Conservation (phyloP, 2,113 vertebrate genomes). For the Prionailurus bengalensis region DNA sequence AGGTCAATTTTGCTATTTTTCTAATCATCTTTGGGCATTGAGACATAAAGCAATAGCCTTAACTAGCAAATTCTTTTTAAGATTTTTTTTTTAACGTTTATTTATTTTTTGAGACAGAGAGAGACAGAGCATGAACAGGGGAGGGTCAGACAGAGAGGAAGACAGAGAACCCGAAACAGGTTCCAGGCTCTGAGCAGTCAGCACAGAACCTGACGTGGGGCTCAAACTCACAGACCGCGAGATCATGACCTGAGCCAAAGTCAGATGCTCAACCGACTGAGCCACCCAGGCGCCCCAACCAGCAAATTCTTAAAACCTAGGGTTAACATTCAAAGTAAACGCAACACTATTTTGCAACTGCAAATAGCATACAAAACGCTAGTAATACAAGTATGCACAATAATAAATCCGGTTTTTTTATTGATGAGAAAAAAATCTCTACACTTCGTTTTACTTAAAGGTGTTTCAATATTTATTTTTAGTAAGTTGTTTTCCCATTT, state of each 20-base stretch:
- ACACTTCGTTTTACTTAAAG: constrained; percentile 36
- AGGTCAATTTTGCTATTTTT: background rate
- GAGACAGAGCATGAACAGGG: background rate
- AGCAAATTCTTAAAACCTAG: constrained; percentile 11
- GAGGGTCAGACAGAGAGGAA: background rate
- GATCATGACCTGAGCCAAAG: background rate
- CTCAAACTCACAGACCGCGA: background rate
- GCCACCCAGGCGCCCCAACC: background rate
- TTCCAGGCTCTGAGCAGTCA: too few species aligned
- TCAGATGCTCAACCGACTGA: rapidly evolving
- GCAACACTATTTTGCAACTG: background rate
- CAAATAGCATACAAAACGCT: background rate
- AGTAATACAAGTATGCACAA: background rate
- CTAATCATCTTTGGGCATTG: background rate
- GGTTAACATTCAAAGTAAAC: background rate
- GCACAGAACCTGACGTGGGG: rapidly evolving
- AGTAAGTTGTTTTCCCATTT: constrained; percentile 42
- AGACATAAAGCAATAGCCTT: background rate
- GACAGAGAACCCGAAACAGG: background rate
- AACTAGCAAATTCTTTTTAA: background rate
- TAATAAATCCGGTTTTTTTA: background rate
- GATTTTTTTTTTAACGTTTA: background rate
- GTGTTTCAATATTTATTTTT: constrained; percentile 39
- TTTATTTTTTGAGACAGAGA: background rate
- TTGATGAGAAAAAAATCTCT: background rate